Percentiles rank a stretch among this genome's conserved stretches.
phyloP scores from a whole-genome alignment of 2,113 vertebrate genomes.

The Myiopsitta monachus region DNA sequence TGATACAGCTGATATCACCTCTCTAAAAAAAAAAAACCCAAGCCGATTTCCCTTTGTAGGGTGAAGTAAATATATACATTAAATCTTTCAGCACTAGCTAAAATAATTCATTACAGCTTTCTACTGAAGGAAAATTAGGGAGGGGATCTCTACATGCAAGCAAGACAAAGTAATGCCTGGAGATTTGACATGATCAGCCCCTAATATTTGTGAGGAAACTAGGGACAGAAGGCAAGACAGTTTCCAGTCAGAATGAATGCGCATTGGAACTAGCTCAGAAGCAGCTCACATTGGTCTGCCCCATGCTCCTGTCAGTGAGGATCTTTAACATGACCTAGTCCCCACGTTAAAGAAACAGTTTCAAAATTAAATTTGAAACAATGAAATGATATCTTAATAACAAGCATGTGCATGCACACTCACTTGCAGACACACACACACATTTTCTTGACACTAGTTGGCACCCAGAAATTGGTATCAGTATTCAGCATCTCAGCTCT shows the following conservation, averaged over 20 bases:
- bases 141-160: not conserved
- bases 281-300: not conserved
- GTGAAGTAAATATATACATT: not conserved
- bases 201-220: not conserved
- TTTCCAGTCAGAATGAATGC: not conserved
- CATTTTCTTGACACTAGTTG: not conserved
- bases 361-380: not conserved
- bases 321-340: not conserved
- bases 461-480: not conserved
- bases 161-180: not conserved
- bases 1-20: not conserved
- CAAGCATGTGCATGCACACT: not conserved
- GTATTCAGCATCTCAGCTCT: not conserved
- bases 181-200: not conserved
- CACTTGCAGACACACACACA: not conserved
- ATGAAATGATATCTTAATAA: not conserved
- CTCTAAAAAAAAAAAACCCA: not conserved
- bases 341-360: not conserved
- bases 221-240: not conserved
- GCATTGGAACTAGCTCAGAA: not conserved
- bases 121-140: not conserved
- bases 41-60: not conserved
- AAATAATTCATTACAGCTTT: not conserved
- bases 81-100: conserved; percentile 5
- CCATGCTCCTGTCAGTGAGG: not conserved